Evolutionary conservation across 2,113 vertebrate genomes (phyloP).

Genomic region (Microtus pennsylvanicus): DNA sequence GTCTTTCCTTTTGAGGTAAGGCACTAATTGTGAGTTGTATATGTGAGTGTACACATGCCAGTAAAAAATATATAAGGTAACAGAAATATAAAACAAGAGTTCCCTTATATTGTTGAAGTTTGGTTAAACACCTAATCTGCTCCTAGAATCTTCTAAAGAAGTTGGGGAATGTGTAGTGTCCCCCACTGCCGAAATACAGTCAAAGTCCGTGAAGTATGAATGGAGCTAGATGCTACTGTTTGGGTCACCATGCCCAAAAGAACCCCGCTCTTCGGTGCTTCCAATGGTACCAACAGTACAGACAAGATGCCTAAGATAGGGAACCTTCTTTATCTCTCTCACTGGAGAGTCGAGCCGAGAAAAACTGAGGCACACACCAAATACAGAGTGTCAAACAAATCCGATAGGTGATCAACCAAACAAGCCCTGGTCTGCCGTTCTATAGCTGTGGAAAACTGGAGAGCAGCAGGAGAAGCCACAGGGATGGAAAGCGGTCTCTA

Average conservation of each 20-base stretch:
- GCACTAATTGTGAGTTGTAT: not conserved
- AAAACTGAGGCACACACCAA: conserved; percentile 27
- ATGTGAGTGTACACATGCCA: not conserved
- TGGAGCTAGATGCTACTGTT: not conserved
- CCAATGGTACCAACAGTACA: not conserved
- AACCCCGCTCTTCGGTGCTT: not conserved
- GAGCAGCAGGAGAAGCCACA: not conserved
- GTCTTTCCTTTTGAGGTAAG: not conserved
- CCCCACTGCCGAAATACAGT: not conserved
- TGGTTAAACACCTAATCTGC: conserved; percentile 2
- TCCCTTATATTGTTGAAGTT: not conserved
- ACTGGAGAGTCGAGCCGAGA: not conserved
- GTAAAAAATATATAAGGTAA: not conserved
- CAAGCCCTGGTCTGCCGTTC: not conserved
- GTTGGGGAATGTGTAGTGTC: not conserved
- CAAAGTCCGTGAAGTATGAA: not conserved
- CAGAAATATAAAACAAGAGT: not conserved
- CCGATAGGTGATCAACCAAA: not conserved
- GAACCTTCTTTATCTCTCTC: not conserved
- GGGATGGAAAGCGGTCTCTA: not conserved
- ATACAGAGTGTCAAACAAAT: not conserved
- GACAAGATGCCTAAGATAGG: not conserved
- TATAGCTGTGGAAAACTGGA: not conserved
- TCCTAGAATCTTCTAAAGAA: conserved; percentile 17
- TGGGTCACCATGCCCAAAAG: not conserved